phyloP scores from a whole-genome alignment of 2,113 vertebrate species.

The Telmatochromis brachygnathus region DNA sequence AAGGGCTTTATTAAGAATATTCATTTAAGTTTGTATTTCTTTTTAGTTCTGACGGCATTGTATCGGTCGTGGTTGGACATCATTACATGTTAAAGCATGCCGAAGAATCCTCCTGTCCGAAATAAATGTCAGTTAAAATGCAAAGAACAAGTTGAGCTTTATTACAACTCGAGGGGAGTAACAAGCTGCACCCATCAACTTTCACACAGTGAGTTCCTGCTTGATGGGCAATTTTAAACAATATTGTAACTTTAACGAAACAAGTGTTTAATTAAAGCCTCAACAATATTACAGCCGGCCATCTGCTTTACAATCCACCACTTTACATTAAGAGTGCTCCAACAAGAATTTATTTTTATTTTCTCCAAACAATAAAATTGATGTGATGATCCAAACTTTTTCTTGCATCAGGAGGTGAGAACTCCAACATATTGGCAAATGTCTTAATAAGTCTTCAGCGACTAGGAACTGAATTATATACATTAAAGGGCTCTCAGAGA shows the following conservation, averaged over 20 bases:
- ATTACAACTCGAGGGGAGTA: too few species aligned
- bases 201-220: too few species aligned
- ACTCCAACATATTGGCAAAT: neutral
- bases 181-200: too few species aligned
- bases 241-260: neutral
- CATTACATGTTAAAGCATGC: too few species aligned
- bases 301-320: neutral
- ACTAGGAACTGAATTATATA: neutral
- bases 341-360: neutral
- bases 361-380: neutral
- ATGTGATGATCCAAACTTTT: neutral
- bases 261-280: neutral
- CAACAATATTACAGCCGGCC: rapidly evolving
- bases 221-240: neutral
- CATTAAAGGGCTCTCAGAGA: neutral
- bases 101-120: too few species aligned
- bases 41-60: too few species aligned
- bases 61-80: too few species aligned
- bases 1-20: too few species aligned
- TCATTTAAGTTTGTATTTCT: too few species aligned
- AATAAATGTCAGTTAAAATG: too few species aligned
- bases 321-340: neutral
- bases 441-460: rapidly evolving
- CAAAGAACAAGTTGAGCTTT: neutral
- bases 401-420: neutral